Conservation (phyloP, 2,888 invertebrate genomes). For the Melanargia galathea region DNA sequence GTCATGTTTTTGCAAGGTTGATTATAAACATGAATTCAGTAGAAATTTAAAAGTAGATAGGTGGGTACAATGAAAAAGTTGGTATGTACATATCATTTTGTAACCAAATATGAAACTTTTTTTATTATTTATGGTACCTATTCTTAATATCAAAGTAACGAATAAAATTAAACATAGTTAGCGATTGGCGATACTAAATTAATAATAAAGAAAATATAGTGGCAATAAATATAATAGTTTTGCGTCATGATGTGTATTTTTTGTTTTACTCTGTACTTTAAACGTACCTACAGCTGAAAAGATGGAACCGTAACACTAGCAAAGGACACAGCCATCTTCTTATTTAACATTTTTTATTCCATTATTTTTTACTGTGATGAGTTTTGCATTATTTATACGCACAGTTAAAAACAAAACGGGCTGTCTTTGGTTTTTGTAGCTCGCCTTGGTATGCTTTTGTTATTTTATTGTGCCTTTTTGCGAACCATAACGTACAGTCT, state of each 20-base stretch:
- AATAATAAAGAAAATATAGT: no score
- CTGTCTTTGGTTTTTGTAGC: constrained; percentile 36
- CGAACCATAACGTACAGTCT: constrained; percentile 24
- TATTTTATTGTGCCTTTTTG: constrained; percentile 29
- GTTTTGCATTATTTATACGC: constrained; percentile 60
- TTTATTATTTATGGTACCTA: no score
- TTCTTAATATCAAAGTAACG: no score
- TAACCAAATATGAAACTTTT: no score
- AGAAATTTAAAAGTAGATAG: no score
- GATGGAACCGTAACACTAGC: constrained; percentile 65
- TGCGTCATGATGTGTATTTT: constrained; percentile 8
- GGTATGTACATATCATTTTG: no score
- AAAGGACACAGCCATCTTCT: constrained; percentile 63
- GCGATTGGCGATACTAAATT: no score
- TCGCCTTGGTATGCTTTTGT: constrained; percentile 25
- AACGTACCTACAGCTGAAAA: constrained; percentile 60
- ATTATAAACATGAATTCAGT: neutral
- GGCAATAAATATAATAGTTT: neutral
- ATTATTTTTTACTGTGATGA: constrained; percentile 67
- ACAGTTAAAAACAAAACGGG: constrained; percentile 50
- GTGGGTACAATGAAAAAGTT: no score
- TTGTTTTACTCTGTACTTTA: constrained; percentile 54
- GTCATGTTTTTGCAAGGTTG: neutral
- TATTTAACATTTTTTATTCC: constrained; percentile 73
- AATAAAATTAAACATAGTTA: no score